Evolutionary conservation across 2,888 invertebrate genomes (phyloP).

Genomic region (Saturnia japonica): DNA sequence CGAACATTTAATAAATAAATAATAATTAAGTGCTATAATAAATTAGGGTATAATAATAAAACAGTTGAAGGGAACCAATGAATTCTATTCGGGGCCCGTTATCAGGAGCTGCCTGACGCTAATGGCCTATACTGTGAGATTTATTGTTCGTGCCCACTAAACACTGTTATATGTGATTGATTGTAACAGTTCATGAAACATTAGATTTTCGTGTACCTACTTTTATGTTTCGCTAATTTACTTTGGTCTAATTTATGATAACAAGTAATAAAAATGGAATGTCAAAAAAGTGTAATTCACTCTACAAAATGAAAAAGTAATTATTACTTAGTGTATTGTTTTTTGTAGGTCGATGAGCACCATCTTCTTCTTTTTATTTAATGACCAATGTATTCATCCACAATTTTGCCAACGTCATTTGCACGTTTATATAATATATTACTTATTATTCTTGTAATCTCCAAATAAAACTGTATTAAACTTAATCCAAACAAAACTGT

Average conservation of each 20-base stretch:
- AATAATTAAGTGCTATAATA: neutral
- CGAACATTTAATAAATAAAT: slow-evolving; percentile 11
- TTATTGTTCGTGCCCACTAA: slow-evolving; percentile 20
- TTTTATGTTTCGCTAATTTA: slow-evolving; percentile 4
- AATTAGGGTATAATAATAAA: slow-evolving; percentile 12
- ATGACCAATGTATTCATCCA: too few species aligned
- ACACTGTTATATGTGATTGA: slow-evolving; percentile 20
- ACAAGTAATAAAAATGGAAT: neutral
- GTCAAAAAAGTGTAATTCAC: neutral
- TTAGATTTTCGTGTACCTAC: neutral
- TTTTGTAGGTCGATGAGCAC: neutral
- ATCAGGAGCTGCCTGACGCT: slow-evolving; percentile 16
- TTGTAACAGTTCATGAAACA: slow-evolving; percentile 7
- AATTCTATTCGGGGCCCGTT: slow-evolving; percentile 18
- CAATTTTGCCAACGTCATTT: too few species aligned
- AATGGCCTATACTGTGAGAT: slow-evolving; percentile 21
- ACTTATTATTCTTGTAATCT: too few species aligned
- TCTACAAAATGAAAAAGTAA: neutral
- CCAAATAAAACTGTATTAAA: too few species aligned
- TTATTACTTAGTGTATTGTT: neutral
- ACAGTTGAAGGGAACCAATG: slow-evolving; percentile 18
- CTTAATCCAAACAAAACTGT: too few species aligned
- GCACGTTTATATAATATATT: too few species aligned
- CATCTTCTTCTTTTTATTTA: neutral
- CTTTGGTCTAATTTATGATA: neutral